A percentile compares a stretch with the other conserved stretches of the same genome.
These are phyloP conservation scores for Lapara coniferarum DNA, from an alignment of 2,888 invertebrate species.

Conservation along the genomic window DNA sequence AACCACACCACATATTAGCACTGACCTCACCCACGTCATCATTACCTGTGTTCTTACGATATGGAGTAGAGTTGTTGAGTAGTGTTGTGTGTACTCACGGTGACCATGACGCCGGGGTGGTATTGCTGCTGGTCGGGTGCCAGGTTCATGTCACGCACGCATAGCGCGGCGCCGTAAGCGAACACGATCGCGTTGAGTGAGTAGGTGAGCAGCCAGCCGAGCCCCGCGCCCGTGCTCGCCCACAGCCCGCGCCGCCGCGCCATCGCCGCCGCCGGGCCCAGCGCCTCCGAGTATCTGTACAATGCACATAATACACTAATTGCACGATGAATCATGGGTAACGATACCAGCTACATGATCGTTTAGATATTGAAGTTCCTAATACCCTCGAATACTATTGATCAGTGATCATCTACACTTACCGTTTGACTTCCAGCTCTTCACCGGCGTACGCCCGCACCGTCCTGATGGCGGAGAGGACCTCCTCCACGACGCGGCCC, in stretches of 20 bases:
- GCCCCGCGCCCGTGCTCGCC: slow-evolving; percentile 86
- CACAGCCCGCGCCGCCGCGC: slow-evolving; percentile 85
- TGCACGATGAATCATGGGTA: not conserved
- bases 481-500: slow-evolving; percentile 89
- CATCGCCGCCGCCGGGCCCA: slow-evolving; percentile 81
- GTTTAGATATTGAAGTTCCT: not conserved
- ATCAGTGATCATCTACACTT: not conserved
- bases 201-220: slow-evolving; percentile 90
- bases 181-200: slow-evolving; percentile 88
- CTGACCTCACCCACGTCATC: not conserved
- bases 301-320: not conserved
- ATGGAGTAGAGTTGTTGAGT: too few species aligned
- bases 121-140: slow-evolving; percentile 84
- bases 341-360: not conserved
- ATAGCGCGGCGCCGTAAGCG: slow-evolving; percentile 89
- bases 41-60: too few species aligned
- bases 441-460: slow-evolving; percentile 83
- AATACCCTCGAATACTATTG: too few species aligned
- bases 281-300: slow-evolving; percentile 72
- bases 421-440: slow-evolving; percentile 84
- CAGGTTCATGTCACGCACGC: slow-evolving; percentile 84
- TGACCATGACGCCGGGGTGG: slow-evolving; percentile 87
- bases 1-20: not conserved
- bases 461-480: slow-evolving; percentile 84
- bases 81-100: slow-evolving; percentile 72